phyloP scores from a whole-genome alignment of 2,113 vertebrate genomes.

The Dasyprocta punctata region DNA sequence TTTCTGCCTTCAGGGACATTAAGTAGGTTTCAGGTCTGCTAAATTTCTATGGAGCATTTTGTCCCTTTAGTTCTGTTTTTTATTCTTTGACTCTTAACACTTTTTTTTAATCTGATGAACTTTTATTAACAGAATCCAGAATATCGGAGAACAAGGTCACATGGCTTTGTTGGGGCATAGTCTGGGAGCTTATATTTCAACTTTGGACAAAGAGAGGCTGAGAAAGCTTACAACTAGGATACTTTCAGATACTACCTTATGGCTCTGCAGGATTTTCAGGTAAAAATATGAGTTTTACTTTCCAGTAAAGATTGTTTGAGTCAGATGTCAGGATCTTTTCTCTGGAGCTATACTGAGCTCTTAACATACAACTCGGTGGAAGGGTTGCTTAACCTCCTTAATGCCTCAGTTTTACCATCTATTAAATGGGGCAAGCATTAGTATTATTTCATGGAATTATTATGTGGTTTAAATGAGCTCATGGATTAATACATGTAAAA shows the following conservation, averaged over 20 bases:
- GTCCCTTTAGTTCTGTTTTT: slow-evolving; percentile 16
- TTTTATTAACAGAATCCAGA: slow-evolving; percentile 90
- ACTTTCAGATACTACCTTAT: slow-evolving; percentile 96
- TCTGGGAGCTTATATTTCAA: slow-evolving; percentile 96
- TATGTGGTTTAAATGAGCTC: background rate
- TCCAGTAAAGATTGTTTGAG: background rate
- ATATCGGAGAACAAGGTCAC: slow-evolving; percentile 95
- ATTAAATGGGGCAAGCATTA: background rate
- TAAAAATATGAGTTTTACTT: slow-evolving; percentile 76
- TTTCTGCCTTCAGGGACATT: slow-evolving; percentile 17
- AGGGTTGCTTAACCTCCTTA: background rate
- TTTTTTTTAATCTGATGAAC: slow-evolving; percentile 61
- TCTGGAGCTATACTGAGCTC: background rate
- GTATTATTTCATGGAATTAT: background rate
- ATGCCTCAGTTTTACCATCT: background rate
- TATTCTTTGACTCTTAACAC: slow-evolving; percentile 41
- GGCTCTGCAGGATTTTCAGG: slow-evolving; percentile 99
- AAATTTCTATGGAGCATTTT: slow-evolving; percentile 22
- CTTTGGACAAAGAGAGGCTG: slow-evolving; percentile 93
- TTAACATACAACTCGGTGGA: background rate
- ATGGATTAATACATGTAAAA: background rate
- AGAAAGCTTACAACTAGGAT: slow-evolving; percentile 96
- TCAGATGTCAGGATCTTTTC: background rate
- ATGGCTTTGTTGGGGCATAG: slow-evolving; percentile 97
- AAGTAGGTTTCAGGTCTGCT: slow-evolving; percentile 5